These are phyloP conservation scores for Ceratina japonica DNA, from an alignment of 1,140 invertebrate genomes.

Conservation along the genomic window DNA sequence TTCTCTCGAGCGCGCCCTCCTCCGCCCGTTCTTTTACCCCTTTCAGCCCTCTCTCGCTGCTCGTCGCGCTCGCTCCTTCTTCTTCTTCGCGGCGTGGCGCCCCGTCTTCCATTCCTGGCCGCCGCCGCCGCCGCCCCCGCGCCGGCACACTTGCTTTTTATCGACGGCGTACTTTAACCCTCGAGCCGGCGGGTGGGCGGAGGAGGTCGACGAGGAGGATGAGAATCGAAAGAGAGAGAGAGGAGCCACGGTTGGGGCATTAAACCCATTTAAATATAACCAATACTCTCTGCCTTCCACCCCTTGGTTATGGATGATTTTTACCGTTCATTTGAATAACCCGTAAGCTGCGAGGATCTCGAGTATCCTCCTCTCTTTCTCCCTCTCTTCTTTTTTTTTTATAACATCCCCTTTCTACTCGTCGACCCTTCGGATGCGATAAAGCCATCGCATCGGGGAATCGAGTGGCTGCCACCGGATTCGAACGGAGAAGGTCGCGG, in stretches of 20 bases:
- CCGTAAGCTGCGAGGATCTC: conserved; percentile 59
- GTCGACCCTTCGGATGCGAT: neutral
- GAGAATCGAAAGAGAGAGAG: conserved; percentile 41
- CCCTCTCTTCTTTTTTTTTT: neutral
- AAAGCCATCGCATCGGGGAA: neutral
- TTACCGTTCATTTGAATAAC: conserved; percentile 76
- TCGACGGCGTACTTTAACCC: conserved; percentile 65
- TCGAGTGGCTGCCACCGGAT: neutral
- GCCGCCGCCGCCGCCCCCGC: too few species aligned
- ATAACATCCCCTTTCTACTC: neutral
- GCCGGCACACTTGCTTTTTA: conserved; percentile 65
- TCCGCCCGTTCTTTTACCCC: conserved; percentile 19
- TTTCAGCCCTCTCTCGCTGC: conserved; percentile 22
- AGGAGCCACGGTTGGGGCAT: conserved; percentile 59
- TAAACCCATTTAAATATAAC: conserved; percentile 75
- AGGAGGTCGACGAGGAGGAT: conserved; percentile 43
- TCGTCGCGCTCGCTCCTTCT: conserved; percentile 17
- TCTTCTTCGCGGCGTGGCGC: conserved; percentile 16
- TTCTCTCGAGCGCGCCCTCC: conserved; percentile 43
- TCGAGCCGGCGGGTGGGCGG: conserved; percentile 41
- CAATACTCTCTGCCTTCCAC: conserved; percentile 64
- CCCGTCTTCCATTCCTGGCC: conserved; percentile 14
- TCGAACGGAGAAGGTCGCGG: neutral
- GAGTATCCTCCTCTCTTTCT: conserved; percentile 20
- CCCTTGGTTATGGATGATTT: conserved; percentile 71